Percentiles rank a stretch among this genome's conserved stretches.
phyloP scores from a whole-genome alignment of 2,797 vertebrate genomes.

The Oreortyx pictus region DNA sequence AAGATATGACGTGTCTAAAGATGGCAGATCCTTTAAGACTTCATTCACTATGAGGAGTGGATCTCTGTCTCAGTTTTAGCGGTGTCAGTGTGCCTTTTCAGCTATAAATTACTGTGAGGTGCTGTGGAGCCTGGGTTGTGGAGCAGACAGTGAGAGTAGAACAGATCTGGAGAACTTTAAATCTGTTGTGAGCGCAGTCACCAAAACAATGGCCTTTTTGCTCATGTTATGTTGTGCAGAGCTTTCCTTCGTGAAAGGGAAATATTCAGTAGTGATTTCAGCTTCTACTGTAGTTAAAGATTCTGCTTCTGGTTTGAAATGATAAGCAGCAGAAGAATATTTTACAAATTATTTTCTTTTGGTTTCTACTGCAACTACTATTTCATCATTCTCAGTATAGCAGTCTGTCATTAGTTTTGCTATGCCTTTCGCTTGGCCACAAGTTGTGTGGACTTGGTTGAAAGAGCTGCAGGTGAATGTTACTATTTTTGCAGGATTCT shows the following conservation, averaged over 20 bases:
- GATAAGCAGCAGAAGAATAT: neutral
- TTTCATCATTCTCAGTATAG: neutral
- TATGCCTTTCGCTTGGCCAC: neutral
- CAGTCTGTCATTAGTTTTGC: neutral
- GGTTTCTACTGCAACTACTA: neutral
- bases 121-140: neutral
- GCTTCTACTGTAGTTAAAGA: neutral
- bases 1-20: neutral
- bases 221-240: neutral
- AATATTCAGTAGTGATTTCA: neutral
- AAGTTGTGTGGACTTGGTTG: neutral
- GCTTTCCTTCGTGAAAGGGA: neutral
- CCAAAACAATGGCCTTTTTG: neutral
- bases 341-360: neutral
- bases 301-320: neutral
- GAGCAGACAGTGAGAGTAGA: neutral
- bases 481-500: neutral
- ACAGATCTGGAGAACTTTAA: conserved; percentile 1
- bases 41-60: neutral
- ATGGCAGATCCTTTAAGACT: neutral
- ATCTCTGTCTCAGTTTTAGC: neutral
- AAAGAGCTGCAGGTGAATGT: neutral
- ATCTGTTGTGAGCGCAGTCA: neutral
- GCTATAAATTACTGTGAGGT: neutral
- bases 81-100: neutral